Conservation (phyloP, 2,113 vertebrate species). For the Solea solea region DNA sequence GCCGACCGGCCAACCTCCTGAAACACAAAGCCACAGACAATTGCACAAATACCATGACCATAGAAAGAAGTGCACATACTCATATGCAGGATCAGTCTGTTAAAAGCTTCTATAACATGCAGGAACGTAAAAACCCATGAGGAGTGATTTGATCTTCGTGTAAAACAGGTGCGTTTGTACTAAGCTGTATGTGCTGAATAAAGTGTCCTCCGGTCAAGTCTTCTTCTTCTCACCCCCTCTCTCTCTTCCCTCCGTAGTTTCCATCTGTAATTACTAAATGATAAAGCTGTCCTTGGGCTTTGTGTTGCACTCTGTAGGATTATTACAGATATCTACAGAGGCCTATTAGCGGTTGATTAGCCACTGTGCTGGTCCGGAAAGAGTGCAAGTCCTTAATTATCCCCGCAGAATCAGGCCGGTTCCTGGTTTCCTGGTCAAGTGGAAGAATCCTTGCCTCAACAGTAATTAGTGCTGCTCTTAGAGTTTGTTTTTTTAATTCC, state of each 20-base stretch:
- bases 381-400: conserved; percentile 51
- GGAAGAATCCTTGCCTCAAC: conserved; percentile 48
- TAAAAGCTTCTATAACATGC: too few species aligned
- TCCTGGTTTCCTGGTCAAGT: conserved; percentile 64
- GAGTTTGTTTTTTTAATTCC: conserved; percentile 31
- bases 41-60: too few species aligned
- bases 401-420: conserved; percentile 19
- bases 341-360: conserved; percentile 64
- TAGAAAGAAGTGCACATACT: too few species aligned
- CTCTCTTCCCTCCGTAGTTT: conserved; percentile 23
- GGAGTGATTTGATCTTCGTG: too few species aligned
- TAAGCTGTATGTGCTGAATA: background rate
- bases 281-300: conserved; percentile 58
- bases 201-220: conserved; percentile 9
- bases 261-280: conserved; percentile 52
- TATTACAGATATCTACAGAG: conserved; percentile 68
- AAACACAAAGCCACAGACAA: too few species aligned
- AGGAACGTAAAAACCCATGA: too few species aligned
- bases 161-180: too few species aligned
- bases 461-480: conserved; percentile 49
- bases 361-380: conserved; percentile 22
- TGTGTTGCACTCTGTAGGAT: conserved; percentile 47
- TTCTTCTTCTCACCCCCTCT: conserved; percentile 17
- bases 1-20: too few species aligned
- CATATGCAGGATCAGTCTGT: too few species aligned